Evolutionary conservation across 1,140 invertebrate genomes (phyloP).

Genomic region (Wiebesia pumilae): DNA sequence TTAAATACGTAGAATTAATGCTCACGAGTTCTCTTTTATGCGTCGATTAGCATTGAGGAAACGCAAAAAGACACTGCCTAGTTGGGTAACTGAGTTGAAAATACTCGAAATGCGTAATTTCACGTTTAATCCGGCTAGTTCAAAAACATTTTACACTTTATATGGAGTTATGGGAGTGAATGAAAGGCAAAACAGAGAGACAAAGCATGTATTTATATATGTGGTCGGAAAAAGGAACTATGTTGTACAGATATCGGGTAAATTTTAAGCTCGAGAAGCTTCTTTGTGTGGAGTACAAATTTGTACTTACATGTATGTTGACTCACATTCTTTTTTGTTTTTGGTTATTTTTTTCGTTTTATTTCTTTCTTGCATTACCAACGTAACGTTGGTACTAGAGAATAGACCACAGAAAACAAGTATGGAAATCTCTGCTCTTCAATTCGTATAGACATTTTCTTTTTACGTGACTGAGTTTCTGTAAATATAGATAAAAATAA

Average conservation of each 20-base stretch:
- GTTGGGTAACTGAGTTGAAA: not conserved
- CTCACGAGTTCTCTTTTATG: not conserved
- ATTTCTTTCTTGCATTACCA: not conserved
- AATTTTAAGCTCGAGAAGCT: conserved; percentile 28
- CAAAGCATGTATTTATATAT: not conserved
- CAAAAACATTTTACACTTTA: conserved; percentile 31
- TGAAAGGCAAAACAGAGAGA: not conserved
- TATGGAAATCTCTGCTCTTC: conserved; percentile 19
- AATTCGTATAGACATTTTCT: not conserved
- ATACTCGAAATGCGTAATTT: conserved; percentile 29
- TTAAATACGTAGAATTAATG: not conserved
- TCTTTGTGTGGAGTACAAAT: conserved; percentile 19
- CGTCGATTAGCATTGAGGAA: not conserved
- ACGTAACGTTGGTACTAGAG: not conserved
- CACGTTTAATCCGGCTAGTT: conserved; percentile 24
- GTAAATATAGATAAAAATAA: conserved; percentile 27
- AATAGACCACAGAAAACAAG: conserved; percentile 18
- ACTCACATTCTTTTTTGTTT: not conserved
- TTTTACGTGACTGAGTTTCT: not conserved
- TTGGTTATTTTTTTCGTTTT: not conserved
- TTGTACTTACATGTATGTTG: not conserved
- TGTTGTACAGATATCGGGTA: conserved; percentile 22
- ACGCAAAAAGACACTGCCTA: not conserved
- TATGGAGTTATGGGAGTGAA: not conserved
- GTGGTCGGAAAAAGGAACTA: conserved; percentile 6